Evolutionary conservation across 1,140 invertebrate species (phyloP), one percentile per base, ranked within the genome.

Genomic region (Agrilus planipennis): DNA sequence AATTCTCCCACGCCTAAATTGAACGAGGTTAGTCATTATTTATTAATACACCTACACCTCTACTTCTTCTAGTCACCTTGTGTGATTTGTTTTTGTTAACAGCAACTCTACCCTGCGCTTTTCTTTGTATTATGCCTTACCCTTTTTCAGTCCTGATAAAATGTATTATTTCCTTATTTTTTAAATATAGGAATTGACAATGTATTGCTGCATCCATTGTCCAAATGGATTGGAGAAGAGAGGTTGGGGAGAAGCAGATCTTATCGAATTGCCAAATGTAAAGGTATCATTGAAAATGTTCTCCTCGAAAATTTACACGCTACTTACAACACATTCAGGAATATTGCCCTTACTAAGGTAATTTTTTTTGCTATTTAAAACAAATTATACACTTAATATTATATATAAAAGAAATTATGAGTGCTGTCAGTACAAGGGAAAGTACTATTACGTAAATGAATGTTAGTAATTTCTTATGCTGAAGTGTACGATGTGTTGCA

Each of bases 281-380:
- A 69, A 63, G 38, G 70, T 85, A 42, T 64, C 70, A 1, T 57
- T 87, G 15, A 73, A 76, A 49, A 44, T 69, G 16, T 73, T 89
- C 11, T 57, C 69, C 9, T 50, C 64, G 10, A 71, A 75, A 49
- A 63, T 85, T 14, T 68, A 80, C 51, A 69, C 65, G 28, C 60
- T 89, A 16, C 49, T 89, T 21, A 63, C 72, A 10, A 66, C 73
- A 15, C 84, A 89, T 58, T 70, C 75, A 54, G 81, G 81, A 30
- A 68, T 62, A 47, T 60, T 88, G 48, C 81, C 81, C 16, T 58
- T 89, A 3, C 70, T 77, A 45, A 86, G 79, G 79, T 82, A 60
- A 50, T 29, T 22, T 12, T 39, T 3, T 17, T 41, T 11, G 11
- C 3, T 22, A 11, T n/a, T n/a, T n/a, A n/a, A n/a, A n/a, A n/a